Evolutionary conservation across 1,140 invertebrate genomes (phyloP), one percentile per base, ranked within the genome.

Genomic region (Hormaphis cornu): DNA sequence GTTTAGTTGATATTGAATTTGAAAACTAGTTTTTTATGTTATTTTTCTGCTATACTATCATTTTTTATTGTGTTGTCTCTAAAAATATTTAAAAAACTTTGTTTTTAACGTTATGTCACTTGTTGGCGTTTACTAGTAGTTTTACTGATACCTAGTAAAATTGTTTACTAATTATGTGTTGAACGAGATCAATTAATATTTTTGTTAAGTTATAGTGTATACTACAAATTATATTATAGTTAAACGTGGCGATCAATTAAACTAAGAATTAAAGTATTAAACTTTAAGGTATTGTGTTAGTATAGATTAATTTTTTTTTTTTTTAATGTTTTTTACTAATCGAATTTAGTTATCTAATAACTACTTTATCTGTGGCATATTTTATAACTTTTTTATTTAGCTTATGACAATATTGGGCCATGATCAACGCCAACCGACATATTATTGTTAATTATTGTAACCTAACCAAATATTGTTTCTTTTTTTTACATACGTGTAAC

Each of bases 341-440:
- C 5, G 9, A 59, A 61, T 44, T 18, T 9, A 14, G 18, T 6
- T 44, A 26, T 26, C 44, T 12, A 20, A 7, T 44, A 26, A 59
- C 26, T 61, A 42, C 24, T 61, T 61, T 61, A 44, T 42, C 22
- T 26, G 58, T 61, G 58, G 58, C 58, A 61, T 61, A 61, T 61
- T 61, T 61, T 61, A n/a, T 61, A 42, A 61, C 18, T 42, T 61
- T 61, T 42, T 14, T 61, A 42, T 18, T 12, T 37, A 40, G 22
- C 35, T 44, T 42, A 61, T 16, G 37, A 7, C 37, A 8, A 28
- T 61, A 56, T 22, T 22, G 5, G 30, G 30, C 33, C 18, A 44
- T 28, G 58, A 61, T 44, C 8, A 42, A 12, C 33, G 30, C 22
- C 37, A 61, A 61, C 26, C n/a, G 14, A 61, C 58, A 44, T 42